Evolutionary conservation across 2,113 vertebrate genomes (phyloP).

Genomic region (Arizona elegans): DNA sequence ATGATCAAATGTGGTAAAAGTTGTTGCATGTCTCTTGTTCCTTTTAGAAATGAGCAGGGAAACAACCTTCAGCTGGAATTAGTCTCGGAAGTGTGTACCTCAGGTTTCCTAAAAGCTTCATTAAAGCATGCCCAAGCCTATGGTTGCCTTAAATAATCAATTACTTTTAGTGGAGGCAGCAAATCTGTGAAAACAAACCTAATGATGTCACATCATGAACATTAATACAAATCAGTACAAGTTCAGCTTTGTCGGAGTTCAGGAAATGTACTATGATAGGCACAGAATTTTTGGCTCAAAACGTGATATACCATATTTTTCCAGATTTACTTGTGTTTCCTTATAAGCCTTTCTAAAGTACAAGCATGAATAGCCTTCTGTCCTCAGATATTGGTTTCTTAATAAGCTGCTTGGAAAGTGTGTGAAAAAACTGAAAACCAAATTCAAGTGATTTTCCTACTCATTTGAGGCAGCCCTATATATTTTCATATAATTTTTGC

Average conservation of each 20-base stretch:
- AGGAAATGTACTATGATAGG: conserved; percentile 40
- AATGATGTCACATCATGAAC: background rate
- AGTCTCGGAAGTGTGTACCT: background rate
- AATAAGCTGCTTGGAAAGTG: conserved; percentile 60
- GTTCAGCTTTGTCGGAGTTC: background rate
- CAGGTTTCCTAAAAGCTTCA: background rate
- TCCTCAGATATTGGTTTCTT: conserved; percentile 52
- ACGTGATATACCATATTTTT: conserved; percentile 53
- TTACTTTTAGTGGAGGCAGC: conserved; percentile 30
- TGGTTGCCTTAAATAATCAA: background rate
- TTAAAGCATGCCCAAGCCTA: background rate
- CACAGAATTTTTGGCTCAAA: conserved; percentile 55
- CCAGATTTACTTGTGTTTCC: conserved; percentile 50
- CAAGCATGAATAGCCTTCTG: conserved; percentile 62
- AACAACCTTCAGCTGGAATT: background rate
- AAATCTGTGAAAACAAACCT: background rate
- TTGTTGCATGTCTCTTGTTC: background rate
- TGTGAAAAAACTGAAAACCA: conserved; percentile 46
- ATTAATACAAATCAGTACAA: conserved; percentile 11
- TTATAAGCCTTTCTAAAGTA: conserved; percentile 57
- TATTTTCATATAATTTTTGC: background rate
- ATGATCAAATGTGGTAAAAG: background rate
- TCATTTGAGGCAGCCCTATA: conserved; percentile 28
- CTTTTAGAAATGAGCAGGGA: background rate
- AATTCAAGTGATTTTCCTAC: background rate